These are phyloP conservation scores for Dunckerocampus dactyliophorus DNA, from an alignment of 2,113 vertebrate genomes.

Conservation along the genomic window DNA sequence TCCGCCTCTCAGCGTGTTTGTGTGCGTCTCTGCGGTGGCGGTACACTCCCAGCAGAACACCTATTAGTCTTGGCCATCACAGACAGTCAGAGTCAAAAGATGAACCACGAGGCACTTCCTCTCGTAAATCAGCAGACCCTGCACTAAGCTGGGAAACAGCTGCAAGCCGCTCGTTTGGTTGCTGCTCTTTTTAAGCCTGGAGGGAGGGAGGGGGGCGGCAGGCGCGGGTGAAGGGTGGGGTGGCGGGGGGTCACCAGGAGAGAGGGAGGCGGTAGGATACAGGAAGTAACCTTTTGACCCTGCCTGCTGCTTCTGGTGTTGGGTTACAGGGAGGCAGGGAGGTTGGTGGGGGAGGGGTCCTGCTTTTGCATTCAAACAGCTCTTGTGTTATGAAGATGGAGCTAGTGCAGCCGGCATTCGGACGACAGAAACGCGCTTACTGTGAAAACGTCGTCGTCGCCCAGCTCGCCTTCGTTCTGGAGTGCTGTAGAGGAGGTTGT, in stretches of 20 bases:
- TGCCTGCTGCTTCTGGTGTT: conserved; percentile 82
- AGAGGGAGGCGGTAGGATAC: conserved; percentile 62
- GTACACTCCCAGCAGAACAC: conserved; percentile 62
- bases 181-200: conserved; percentile 73
- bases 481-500: conserved; percentile 96
- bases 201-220: background rate
- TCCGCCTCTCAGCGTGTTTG: conserved; percentile 37
- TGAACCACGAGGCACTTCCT: conserved; percentile 74
- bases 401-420: too few species aligned
- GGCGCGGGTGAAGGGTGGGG: background rate
- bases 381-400: background rate
- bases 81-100: conserved; percentile 71
- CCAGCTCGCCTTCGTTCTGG: conserved; percentile 94
- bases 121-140: conserved; percentile 85
- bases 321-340: conserved; percentile 39
- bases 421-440: conserved; percentile 65
- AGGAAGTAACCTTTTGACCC: conserved; percentile 97
- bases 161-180: conserved; percentile 79
- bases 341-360: background rate
- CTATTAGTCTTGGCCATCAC: conserved; percentile 67
- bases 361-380: background rate
- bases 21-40: conserved; percentile 54
- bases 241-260: conserved; percentile 40
- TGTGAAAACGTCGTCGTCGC: conserved; percentile 96
- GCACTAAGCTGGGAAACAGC: conserved; percentile 95